Evolutionary conservation across 1,140 invertebrate species (phyloP).

Genomic region (Linepithema humile): DNA sequence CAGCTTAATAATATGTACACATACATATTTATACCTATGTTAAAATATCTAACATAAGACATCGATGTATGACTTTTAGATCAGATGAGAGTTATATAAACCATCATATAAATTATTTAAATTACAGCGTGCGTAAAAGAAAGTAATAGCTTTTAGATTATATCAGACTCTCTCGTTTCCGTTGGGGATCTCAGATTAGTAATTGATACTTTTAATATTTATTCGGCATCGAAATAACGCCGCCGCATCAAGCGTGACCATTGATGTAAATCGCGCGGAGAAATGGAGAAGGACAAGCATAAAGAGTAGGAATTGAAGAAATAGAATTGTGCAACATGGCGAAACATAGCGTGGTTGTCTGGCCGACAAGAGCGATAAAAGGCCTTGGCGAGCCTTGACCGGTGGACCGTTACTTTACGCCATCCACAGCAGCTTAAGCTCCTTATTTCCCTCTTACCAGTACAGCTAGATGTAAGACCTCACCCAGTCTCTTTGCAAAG

Average conservation of each 20-base stretch:
- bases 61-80: not conserved
- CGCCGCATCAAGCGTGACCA: not conserved
- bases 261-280: not conserved
- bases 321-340: slow-evolving; percentile 53
- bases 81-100: not conserved
- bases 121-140: too few relatives aligned
- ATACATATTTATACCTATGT: not conserved
- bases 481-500: slow-evolving; percentile 3
- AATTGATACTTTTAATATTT: slow-evolving; percentile 27
- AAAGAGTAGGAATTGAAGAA: slow-evolving; percentile 44
- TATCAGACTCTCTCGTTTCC: not conserved
- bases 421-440: slow-evolving; percentile 56
- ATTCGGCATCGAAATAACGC: not conserved
- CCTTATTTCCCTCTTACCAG: slow-evolving; percentile 68
- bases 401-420: slow-evolving; percentile 78
- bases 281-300: slow-evolving; percentile 27
- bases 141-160: not conserved
- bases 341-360: slow-evolving; percentile 53
- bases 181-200: slow-evolving; percentile 2
- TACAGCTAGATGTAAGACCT: not conserved
- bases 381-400: slow-evolving; percentile 81
- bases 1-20: not conserved
- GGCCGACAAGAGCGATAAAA: slow-evolving; percentile 71
- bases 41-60: not conserved
- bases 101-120: too few relatives aligned